These are phyloP conservation scores for Helicoverpa assulta DNA, from an alignment of 2,888 invertebrate species.

Conservation along the genomic window DNA sequence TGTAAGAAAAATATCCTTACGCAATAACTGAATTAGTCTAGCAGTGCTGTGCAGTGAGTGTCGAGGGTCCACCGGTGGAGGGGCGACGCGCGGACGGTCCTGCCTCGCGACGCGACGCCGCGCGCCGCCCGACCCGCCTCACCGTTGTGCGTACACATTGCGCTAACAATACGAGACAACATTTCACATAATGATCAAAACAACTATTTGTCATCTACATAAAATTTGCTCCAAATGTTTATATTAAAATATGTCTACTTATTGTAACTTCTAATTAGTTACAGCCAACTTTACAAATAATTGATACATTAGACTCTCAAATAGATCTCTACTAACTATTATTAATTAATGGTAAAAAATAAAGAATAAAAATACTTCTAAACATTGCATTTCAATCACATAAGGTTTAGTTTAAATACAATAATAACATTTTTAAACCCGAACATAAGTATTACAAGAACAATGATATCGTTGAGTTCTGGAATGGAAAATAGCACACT, in stretches of 20 bases:
- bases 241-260: constrained; percentile 90
- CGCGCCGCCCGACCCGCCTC: constrained; percentile 68
- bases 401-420: constrained; percentile 90
- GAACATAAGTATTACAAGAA: constrained; percentile 90
- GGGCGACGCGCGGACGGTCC: constrained; percentile 54
- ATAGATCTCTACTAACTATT: constrained; percentile 90
- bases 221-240: constrained; percentile 90
- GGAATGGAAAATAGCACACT: constrained; percentile 91
- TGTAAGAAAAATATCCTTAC: constrained; percentile 90
- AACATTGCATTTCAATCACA: constrained; percentile 91
- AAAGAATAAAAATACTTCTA: constrained; percentile 91
- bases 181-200: constrained; percentile 89
- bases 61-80: constrained; percentile 73
- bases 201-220: constrained; percentile 90
- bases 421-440: constrained; percentile 90
- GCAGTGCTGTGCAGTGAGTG: constrained; percentile 89
- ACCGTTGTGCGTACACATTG: constrained; percentile 89
- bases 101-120: constrained; percentile 32
- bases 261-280: constrained; percentile 90
- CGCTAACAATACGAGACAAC: constrained; percentile 87
- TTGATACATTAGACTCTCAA: constrained; percentile 91
- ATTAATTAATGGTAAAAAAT: constrained; percentile 90
- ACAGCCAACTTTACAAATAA: constrained; percentile 91
- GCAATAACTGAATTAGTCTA: constrained; percentile 89
- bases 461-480: constrained; percentile 90